Base-by-base conservation (phyloP, 2,113 vertebrate genomes). In the Grammomys surdaster region DNA sequence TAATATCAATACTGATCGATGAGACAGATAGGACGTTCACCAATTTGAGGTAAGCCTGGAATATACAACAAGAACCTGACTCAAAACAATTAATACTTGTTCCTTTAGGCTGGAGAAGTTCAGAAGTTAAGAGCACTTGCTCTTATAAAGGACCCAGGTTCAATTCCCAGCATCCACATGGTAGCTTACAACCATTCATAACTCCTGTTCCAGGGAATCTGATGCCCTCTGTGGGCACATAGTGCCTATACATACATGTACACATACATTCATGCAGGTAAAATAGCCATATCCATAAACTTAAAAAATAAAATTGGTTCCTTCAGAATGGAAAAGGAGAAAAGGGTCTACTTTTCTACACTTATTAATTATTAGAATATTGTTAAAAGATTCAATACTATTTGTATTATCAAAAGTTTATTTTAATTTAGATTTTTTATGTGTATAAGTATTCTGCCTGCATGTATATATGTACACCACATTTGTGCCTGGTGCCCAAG, bases 361-460 rank as follows among this genome's bases (percentile, higher is more conserved):
- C 6, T 63, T 63, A 11, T 10, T 51, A 51, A 9, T 63, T 88
- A 86, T 56, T 80, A 73, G 19, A 69, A 65, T 84, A 26, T 75
- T 91, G 26, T 91, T 31, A 0, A 72, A 88, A 90, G 3, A 69
- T 91, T 77, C 94, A 93, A 28, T 84, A 77, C 69, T 91, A 91
- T 20, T 84, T 48, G 78, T 94, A 24, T 91, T 91, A 91, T n/a
- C 89, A 22, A n/a, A 88, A 63, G 80, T 43, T 60, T 84, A 40
- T 63, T n/a, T 85, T 33, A 40, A 73, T 40, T 73, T 43, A 73
- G 72, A 43, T 40, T 60, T 58, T 65, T 43, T 26, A 65, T 85
- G 26, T 85, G 16, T 33, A 86, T 48, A 43, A 17, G 40, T 46
- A 40, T 65, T 85, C 65, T 85, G 60, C 26, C n/a, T 85, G 82